Percentiles rank a stretch among this genome's conserved stretches.
Evolutionary conservation across 2,888 invertebrate species (phyloP).

Genomic region (Tachina grossa): DNA sequence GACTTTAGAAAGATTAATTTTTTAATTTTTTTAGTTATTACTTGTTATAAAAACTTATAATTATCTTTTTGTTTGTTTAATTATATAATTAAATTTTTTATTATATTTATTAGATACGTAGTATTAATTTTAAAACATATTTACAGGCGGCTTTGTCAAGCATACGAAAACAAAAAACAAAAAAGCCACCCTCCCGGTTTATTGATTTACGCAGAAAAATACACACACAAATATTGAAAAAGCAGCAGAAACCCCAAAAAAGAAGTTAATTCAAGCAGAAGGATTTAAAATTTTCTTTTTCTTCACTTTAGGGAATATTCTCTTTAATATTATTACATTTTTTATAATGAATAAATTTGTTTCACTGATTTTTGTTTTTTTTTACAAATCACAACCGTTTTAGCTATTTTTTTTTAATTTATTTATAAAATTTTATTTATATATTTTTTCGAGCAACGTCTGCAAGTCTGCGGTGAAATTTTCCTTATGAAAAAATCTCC

Average conservation of each 20-base stretch:
- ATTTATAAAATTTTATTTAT: conserved; percentile 20
- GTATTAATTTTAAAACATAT: conserved; percentile 40
- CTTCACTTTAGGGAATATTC: conserved; percentile 5
- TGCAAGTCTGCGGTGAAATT: conserved; percentile 74
- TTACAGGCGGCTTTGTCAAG: conserved; percentile 51
- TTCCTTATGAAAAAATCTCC: conserved; percentile 69
- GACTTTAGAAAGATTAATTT: background rate
- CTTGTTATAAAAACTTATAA: background rate
- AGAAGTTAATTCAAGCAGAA: conserved; percentile 9
- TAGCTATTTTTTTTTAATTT: conserved; percentile 21
- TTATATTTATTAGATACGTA: background rate
- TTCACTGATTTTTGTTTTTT: background rate
- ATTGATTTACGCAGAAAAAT: conserved; percentile 72
- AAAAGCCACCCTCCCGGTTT: conserved; percentile 71
- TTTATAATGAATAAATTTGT: conserved; percentile 1
- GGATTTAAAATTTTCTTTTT: background rate
- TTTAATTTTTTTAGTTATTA: background rate
- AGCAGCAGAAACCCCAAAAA: conserved; percentile 12
- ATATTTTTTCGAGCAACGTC: conserved; percentile 64
- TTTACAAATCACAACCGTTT: conserved; percentile 65
- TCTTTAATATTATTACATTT: background rate
- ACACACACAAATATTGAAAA: conserved; percentile 62
- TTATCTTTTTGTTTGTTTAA: conserved; percentile 1
- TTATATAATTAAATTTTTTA: background rate
- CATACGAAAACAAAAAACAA: conserved; percentile 21